Evolutionary conservation across 2,888 invertebrate genomes (phyloP).

Genomic region (Lasioglossum vierecki): DNA sequence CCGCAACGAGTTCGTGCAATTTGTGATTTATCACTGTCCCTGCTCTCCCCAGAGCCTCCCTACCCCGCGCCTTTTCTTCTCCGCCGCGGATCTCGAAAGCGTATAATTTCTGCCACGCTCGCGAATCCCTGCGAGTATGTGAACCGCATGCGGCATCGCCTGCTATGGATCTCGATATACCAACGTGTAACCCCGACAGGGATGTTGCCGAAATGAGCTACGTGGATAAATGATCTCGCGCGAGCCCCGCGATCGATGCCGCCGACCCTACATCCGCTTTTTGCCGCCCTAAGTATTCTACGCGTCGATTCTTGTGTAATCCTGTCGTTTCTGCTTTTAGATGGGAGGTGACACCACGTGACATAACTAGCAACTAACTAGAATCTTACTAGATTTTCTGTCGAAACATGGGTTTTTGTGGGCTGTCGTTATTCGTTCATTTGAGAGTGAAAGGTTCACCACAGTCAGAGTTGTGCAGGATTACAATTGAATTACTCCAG

Average conservation of each 20-base stretch:
- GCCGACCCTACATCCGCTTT: not conserved
- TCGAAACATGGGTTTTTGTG: too few relatives aligned
- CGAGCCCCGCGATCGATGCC: not conserved
- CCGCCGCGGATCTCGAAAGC: slow-evolving; percentile 50
- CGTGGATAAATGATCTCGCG: slow-evolving; percentile 47
- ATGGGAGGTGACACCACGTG: too few relatives aligned
- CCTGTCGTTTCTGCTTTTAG: not conserved
- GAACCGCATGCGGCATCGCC: slow-evolving; percentile 19
- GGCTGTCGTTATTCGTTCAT: too few relatives aligned
- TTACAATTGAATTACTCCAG: too few relatives aligned
- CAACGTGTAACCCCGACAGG: slow-evolving; percentile 16
- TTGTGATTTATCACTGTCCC: slow-evolving; percentile 80
- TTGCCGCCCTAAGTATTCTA: not conserved
- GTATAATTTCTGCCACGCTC: slow-evolving; percentile 70
- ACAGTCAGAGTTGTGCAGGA: too few relatives aligned
- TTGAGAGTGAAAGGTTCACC: too few relatives aligned
- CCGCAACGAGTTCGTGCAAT: slow-evolving; percentile 79
- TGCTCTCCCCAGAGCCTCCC: slow-evolving; percentile 52
- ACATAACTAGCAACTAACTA: too few relatives aligned
- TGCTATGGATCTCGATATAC: slow-evolving; percentile 30
- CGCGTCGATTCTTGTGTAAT: not conserved
- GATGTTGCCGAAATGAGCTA: slow-evolving; percentile 51
- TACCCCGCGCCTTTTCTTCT: slow-evolving; percentile 64
- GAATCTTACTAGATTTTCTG: too few relatives aligned
- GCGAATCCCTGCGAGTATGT: slow-evolving; percentile 29